A percentile compares a stretch with the other conserved stretches of the same genome.
Evolutionary conservation across 2,797 vertebrate genomes (phyloP).

Genomic region (Cygnus olor): DNA sequence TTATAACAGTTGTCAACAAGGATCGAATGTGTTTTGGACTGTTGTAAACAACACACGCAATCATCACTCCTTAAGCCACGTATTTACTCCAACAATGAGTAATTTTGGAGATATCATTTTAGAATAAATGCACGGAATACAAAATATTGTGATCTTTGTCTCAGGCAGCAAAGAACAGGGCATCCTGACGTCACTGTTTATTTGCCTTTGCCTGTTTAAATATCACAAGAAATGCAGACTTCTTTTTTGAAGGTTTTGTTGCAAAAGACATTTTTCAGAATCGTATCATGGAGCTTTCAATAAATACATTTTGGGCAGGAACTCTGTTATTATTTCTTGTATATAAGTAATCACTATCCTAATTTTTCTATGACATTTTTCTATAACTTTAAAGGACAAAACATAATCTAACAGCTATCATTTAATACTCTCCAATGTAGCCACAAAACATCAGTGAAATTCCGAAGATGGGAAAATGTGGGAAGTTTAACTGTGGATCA

Average conservation of each 20-base stretch:
- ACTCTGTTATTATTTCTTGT: not conserved
- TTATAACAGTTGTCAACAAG: constrained; percentile 1
- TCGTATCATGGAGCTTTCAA: not conserved
- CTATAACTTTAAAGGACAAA: not conserved
- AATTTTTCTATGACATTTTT: not conserved
- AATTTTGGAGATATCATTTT: not conserved
- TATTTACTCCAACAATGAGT: not conserved
- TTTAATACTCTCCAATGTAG: not conserved
- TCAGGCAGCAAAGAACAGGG: not conserved
- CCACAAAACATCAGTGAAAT: not conserved
- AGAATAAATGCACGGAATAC: not conserved
- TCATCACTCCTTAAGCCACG: not conserved
- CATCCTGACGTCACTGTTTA: not conserved
- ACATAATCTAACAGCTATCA: not conserved
- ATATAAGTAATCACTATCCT: not conserved
- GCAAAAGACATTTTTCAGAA: not conserved
- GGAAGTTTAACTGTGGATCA: not conserved
- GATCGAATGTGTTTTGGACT: not conserved
- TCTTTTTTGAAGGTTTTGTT: not conserved
- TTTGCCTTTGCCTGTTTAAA: not conserved
- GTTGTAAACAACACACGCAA: constrained; percentile 23
- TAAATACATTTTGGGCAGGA: not conserved
- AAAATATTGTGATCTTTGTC: not conserved
- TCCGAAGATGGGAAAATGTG: not conserved
- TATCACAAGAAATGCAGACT: fast-evolving